These are phyloP conservation scores for Cercocebus atys DNA, from an alignment of 2,113 vertebrate species.

Conservation along the genomic window DNA sequence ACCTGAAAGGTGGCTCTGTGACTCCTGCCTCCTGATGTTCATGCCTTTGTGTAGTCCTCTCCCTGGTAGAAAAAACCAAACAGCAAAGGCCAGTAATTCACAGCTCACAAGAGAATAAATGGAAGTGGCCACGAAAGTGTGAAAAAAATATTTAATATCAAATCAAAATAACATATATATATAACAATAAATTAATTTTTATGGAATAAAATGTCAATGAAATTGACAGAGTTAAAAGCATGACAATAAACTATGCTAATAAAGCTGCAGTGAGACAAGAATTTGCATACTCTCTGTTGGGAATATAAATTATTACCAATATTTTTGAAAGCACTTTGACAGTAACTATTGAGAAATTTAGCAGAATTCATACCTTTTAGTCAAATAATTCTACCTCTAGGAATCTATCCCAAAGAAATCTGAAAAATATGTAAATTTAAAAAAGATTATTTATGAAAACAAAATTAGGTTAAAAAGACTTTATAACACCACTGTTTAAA, in stretches of 20 bases:
- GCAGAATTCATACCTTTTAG: neutral
- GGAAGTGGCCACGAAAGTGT: neutral
- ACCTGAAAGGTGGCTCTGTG: neutral
- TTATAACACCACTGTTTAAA: neutral
- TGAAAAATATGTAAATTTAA: neutral
- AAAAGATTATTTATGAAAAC: neutral
- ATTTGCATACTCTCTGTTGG: neutral
- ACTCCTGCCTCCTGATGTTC: neutral
- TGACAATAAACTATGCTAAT: neutral
- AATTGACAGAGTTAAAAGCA: neutral
- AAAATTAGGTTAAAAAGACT: neutral
- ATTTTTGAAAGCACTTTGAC: neutral
- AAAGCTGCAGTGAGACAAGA: neutral
- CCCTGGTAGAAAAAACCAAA: neutral
- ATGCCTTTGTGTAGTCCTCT: neutral
- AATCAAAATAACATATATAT: neutral
- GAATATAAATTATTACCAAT: neutral
- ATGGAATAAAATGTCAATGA: neutral
- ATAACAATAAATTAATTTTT: conserved; percentile 11
- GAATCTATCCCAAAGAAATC: neutral
- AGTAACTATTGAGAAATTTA: neutral
- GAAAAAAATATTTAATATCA: neutral
- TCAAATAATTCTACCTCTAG: neutral
- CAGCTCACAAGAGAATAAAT: neutral
- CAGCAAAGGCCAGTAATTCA: neutral